phyloP scores from a whole-genome alignment of 1,140 invertebrate species.

The Himalopsyche phryganea region DNA sequence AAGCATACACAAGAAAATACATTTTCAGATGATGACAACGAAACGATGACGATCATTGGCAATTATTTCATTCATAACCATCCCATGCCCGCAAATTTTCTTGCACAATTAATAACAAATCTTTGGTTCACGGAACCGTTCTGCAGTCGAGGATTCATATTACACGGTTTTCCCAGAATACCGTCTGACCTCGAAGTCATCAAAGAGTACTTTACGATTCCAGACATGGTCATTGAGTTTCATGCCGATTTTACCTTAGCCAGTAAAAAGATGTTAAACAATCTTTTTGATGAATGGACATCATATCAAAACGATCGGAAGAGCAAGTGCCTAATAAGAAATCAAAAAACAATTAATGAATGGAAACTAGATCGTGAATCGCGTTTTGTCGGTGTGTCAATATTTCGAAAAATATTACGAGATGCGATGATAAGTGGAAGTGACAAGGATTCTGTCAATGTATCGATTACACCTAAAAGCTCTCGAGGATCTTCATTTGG shows the following conservation, averaged over 20 bases:
- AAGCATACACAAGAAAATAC: too few species aligned
- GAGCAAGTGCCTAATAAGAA: constrained; percentile 7
- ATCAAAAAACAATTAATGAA: constrained; percentile 28
- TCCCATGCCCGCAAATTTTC: constrained; percentile 39
- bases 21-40: too few species aligned
- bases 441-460: too few species aligned
- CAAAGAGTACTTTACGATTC: constrained; percentile 47
- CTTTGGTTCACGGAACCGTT: constrained; percentile 52
- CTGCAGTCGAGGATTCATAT: constrained; percentile 46
- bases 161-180: constrained; percentile 56
- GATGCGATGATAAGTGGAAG: too few species aligned
- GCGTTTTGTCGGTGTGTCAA: constrained; percentile 33
- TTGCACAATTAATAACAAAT: constrained; percentile 44
- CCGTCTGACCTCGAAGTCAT: constrained; percentile 51
- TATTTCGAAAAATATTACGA: too few species aligned
- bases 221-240: constrained; percentile 54
- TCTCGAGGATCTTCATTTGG: too few species aligned
- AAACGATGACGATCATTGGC: too few species aligned
- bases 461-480: too few species aligned
- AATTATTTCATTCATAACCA: constrained; percentile 47
- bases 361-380: constrained; percentile 33
- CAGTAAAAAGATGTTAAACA: constrained; percentile 40
- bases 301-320: constrained; percentile 39
- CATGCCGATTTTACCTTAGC: constrained; percentile 38
- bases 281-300: constrained; percentile 46